Evolutionary conservation across 2,797 vertebrate genomes (phyloP).

Genomic region (Rhinella marina): DNA sequence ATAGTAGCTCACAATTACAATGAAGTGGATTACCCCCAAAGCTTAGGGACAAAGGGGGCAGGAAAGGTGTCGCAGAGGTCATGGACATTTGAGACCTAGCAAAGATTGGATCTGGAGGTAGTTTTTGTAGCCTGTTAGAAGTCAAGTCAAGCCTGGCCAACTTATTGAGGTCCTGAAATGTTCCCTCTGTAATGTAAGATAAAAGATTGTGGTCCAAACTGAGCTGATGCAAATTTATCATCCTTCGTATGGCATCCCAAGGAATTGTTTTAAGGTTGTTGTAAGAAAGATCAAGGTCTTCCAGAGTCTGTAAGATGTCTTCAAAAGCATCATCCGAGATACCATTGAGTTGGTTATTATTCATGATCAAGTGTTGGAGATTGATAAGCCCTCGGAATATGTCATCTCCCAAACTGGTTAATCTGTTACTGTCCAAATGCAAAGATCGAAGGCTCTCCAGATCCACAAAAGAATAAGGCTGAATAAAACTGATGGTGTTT

Average conservation of each 20-base stretch:
- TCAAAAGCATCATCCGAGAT: conserved; percentile 89
- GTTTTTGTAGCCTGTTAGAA: conserved; percentile 95
- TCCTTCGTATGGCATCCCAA: conserved; percentile 93
- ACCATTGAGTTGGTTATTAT: conserved; percentile 92
- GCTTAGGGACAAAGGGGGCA: conserved; percentile 88
- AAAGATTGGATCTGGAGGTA: conserved; percentile 96
- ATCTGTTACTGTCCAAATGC: conserved; percentile 92
- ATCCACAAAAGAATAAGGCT: conserved; percentile 94
- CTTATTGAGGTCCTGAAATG: conserved; percentile 94
- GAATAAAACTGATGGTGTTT: conserved; percentile 95
- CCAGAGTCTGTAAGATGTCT: conserved; percentile 88
- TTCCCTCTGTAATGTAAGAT: conserved; percentile 89
- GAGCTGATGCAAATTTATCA: conserved; percentile 95
- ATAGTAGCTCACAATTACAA: conserved; percentile 96
- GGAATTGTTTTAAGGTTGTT: conserved; percentile 92
- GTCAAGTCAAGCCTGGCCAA: conserved; percentile 93
- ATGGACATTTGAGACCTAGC: conserved; percentile 85
- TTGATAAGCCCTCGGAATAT: conserved; percentile 91
- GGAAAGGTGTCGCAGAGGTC: conserved; percentile 82
- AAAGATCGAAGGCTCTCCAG: conserved; percentile 94
- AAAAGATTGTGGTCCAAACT: conserved; percentile 97
- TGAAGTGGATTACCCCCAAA: conserved; percentile 96
- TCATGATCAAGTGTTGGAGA: conserved; percentile 96
- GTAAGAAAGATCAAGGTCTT: conserved; percentile 97
- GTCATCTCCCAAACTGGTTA: conserved; percentile 90